Evolutionary conservation across 2,113 vertebrate genomes (phyloP).

Genomic region (Etheostoma spectabile): DNA sequence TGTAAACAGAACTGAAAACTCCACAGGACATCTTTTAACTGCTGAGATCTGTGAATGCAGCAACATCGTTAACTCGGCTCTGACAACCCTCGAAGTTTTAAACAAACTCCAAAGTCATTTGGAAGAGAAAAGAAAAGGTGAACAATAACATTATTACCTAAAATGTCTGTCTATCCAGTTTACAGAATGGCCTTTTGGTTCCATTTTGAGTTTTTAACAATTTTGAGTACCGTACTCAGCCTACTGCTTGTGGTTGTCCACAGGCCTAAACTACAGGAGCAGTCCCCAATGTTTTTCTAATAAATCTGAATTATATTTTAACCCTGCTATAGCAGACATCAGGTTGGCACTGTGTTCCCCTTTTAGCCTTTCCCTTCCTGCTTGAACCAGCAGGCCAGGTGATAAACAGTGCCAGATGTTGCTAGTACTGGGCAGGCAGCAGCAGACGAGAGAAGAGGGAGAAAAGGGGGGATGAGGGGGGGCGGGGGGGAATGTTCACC

Average conservation of each 20-base stretch:
- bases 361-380: conserved; percentile 55
- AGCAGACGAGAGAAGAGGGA: conserved; percentile 19
- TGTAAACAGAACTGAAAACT: background rate
- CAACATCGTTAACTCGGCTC: background rate
- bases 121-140: background rate
- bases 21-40: background rate
- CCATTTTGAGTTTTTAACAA: background rate
- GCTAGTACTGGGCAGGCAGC: conserved; percentile 39
- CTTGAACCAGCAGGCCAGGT: conserved; percentile 68
- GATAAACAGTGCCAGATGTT: conserved; percentile 84
- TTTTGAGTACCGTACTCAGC: background rate
- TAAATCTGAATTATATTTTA: conserved; percentile 8
- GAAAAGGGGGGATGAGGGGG: conserved; percentile 10
- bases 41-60: background rate
- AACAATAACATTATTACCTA: background rate
- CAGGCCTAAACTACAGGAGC: background rate
- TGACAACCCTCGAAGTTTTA: background rate
- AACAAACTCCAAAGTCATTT: background rate
- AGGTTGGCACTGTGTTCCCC: conserved; percentile 59
- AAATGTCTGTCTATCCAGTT: background rate
- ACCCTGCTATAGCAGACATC: conserved; percentile 27
- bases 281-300: background rate
- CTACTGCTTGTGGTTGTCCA: background rate
- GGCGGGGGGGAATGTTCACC: conserved; percentile 31
- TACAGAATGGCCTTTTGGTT: background rate